phyloP scores from a whole-genome alignment of 2,888 invertebrate species.

The Electrophaes corylata region DNA sequence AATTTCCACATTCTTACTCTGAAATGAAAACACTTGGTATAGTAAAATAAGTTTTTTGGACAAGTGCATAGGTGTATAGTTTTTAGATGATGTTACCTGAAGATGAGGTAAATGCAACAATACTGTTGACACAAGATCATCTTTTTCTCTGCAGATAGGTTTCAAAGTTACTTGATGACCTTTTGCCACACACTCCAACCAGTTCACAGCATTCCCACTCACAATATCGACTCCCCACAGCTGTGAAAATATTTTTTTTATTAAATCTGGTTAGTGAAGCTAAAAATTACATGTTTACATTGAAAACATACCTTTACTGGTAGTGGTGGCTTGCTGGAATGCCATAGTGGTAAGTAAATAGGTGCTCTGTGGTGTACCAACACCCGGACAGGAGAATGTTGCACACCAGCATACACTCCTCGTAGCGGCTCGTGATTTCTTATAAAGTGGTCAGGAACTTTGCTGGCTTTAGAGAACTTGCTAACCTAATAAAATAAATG shows the following conservation, averaged over 20 bases:
- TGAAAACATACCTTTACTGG: conserved; percentile 75
- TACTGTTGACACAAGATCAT: conserved; percentile 74
- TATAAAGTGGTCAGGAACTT: conserved; percentile 84
- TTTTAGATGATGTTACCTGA: conserved; percentile 53
- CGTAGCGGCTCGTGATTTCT: conserved; percentile 75
- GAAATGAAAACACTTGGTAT: conserved; percentile 55
- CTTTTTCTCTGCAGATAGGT: conserved; percentile 73
- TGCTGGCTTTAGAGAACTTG: conserved; percentile 84
- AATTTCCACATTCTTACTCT: conserved; percentile 70
- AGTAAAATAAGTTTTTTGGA: too few species aligned
- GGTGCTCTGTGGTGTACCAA: conserved; percentile 84
- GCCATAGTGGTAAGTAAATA: conserved; percentile 80
- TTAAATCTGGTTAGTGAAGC: too few species aligned
- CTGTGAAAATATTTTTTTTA: conserved; percentile 62
- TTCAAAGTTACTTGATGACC: conserved; percentile 76
- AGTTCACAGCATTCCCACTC: conserved; percentile 82
- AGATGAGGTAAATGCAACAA: conserved; percentile 72
- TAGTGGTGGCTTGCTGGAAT: conserved; percentile 76
- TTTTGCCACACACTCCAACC: conserved; percentile 84
- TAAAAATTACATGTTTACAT: neutral
- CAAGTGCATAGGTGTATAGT: too few species aligned
- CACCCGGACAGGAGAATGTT: conserved; percentile 78
- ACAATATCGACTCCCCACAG: conserved; percentile 79
- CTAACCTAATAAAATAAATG: conserved; percentile 76
- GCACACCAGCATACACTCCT: conserved; percentile 79